Evolutionary conservation across 2,888 invertebrate species (phyloP).

Genomic region (Thumatha senex): DNA sequence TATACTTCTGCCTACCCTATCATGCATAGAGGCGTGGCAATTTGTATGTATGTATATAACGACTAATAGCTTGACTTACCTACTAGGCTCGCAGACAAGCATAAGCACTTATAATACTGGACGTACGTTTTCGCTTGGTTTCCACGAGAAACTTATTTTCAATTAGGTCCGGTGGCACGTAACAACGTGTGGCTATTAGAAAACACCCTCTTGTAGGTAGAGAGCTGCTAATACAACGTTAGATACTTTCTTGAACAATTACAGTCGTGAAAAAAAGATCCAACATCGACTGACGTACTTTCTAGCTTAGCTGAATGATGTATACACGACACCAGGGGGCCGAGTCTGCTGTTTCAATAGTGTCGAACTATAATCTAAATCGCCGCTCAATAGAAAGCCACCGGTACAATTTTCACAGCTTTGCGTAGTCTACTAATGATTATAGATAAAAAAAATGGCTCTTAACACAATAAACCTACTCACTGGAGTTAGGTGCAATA

Average conservation of each 20-base stretch:
- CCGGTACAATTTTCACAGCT: too few relatives aligned
- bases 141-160: constrained; percentile 8
- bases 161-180: constrained; percentile 2
- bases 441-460: too few relatives aligned
- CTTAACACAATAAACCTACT: too few relatives aligned
- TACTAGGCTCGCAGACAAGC: constrained; percentile 6
- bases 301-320: constrained; percentile 13
- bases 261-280: constrained; percentile 29
- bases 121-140: constrained; percentile 7
- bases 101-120: background rate
- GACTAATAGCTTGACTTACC: background rate
- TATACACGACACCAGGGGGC: background rate
- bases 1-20: too few relatives aligned
- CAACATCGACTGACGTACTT: constrained; percentile 13
- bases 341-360: too few relatives aligned
- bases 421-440: too few relatives aligned
- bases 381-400: too few relatives aligned
- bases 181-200: constrained; percentile 19
- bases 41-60: too few relatives aligned
- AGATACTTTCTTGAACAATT: constrained; percentile 27
- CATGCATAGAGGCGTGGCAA: too few relatives aligned
- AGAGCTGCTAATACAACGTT: constrained; percentile 18
- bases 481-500: too few relatives aligned
- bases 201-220: constrained; percentile 17
- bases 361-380: too few relatives aligned